Percentiles rank a stretch among this genome's conserved stretches.
Conservation (phyloP, 2,888 invertebrate genomes). For the Diogma glabrata region DNA sequence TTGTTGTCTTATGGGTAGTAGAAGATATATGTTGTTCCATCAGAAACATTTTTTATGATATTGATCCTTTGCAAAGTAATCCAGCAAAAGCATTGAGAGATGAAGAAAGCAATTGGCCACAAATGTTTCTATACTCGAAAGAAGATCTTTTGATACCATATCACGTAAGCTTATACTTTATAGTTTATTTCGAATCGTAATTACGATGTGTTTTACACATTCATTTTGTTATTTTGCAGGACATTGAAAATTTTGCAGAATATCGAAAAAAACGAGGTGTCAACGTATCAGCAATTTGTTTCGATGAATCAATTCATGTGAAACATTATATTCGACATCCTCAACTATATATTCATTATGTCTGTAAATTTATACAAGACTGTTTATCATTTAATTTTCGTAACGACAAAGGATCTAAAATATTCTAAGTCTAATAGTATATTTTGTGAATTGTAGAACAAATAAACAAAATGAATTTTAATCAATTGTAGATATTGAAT, state of each 20-base stretch:
- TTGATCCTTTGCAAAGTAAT: slow-evolving; percentile 40
- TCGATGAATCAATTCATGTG: slow-evolving; percentile 63
- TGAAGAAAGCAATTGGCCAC: slow-evolving; percentile 50
- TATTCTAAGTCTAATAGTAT: no score
- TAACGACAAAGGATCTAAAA: no score
- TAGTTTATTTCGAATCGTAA: not conserved
- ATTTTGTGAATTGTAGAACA: no score
- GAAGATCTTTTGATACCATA: slow-evolving; percentile 54
- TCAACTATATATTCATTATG: slow-evolving; percentile 46
- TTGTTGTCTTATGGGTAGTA: slow-evolving; percentile 47
- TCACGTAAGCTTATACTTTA: slow-evolving; percentile 32
- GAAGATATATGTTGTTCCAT: slow-evolving; percentile 38
- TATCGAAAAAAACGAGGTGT: slow-evolving; percentile 47
- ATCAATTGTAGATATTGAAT: no score
- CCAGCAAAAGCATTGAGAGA: slow-evolving; percentile 45
- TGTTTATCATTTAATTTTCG: slow-evolving; percentile 34
- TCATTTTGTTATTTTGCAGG: slow-evolving; percentile 34
- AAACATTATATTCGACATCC: slow-evolving; percentile 54
- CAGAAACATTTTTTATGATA: slow-evolving; percentile 32
- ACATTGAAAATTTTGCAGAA: slow-evolving; percentile 54
- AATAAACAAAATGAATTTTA: no score
- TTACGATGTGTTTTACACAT: no score
- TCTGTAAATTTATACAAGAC: slow-evolving; percentile 47
- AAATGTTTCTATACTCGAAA: slow-evolving; percentile 62
- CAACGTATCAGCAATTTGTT: slow-evolving; percentile 47